A percentile compares a stretch with the other conserved stretches of the same genome.
phyloP scores from a whole-genome alignment of 2,888 invertebrate species.

The Apodemia zela region DNA sequence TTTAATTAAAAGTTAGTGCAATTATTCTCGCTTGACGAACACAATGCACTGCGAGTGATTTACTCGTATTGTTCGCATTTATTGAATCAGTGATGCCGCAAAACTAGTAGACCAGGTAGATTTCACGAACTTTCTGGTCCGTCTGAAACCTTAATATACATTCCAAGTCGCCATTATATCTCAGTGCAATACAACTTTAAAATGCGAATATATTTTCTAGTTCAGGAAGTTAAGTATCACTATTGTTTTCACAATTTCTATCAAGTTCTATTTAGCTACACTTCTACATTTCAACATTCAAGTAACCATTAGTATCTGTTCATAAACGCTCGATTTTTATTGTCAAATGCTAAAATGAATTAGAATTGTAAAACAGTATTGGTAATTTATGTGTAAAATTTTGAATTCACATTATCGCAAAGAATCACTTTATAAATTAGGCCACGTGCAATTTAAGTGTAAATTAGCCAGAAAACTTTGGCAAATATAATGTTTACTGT shows the following conservation, averaged over 20 bases:
- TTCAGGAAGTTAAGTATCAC: constrained; percentile 5
- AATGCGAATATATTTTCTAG: not conserved
- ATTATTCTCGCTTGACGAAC: no score
- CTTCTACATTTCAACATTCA: constrained; percentile 1
- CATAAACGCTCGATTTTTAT: not conserved
- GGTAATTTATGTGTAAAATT: not conserved
- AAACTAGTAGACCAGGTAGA: no score
- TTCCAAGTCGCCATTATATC: not conserved
- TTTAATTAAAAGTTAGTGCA: no score
- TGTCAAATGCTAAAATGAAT: constrained; percentile 8
- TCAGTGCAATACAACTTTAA: not conserved
- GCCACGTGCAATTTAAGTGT: not conserved
- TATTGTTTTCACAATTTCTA: constrained; percentile 6
- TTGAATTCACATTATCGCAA: not conserved
- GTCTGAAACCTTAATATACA: no score
- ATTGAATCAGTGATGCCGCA: no score
- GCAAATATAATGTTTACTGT: not conserved
- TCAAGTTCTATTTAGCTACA: constrained; percentile 13
- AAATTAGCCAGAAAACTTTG: not conserved
- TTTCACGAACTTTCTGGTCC: no score
- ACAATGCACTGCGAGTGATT: no score
- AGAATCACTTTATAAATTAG: constrained; percentile 6
- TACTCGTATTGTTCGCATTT: no score
- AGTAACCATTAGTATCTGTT: constrained; percentile 3
- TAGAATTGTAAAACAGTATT: not conserved